Percentiles rank a stretch among this genome's conserved stretches.
These are phyloP conservation scores for Onychomys torridus DNA, from an alignment of 2,797 vertebrate species.

Conservation along the genomic window DNA sequence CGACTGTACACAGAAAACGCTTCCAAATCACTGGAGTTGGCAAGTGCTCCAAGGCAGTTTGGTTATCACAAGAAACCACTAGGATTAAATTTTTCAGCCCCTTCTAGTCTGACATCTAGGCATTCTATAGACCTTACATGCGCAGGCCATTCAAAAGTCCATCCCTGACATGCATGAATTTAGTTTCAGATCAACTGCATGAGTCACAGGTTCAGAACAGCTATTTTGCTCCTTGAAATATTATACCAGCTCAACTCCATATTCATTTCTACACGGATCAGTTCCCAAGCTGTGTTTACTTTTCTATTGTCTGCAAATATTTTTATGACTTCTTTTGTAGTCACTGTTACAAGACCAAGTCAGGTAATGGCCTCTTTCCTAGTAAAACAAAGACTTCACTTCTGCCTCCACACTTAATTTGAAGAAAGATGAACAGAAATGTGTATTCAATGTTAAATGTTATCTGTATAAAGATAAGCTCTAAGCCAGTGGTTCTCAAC, in stretches of 20 bases:
- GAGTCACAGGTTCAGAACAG: neutral
- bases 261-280: neutral
- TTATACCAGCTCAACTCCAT: neutral
- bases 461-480: neutral
- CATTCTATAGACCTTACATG: neutral
- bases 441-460: neutral
- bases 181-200: neutral
- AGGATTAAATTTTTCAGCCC: neutral
- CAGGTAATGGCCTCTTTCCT: slow-evolving; percentile 21
- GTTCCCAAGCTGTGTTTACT: neutral
- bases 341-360: slow-evolving; percentile 40
- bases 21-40: neutral
- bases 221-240: neutral
- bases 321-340: slow-evolving; percentile 27
- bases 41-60: neutral
- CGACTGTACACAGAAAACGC: neutral
- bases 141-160: neutral
- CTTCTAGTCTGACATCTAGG: slow-evolving; percentile 29
- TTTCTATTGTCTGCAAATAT: slow-evolving; percentile 28
- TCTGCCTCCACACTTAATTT: neutral
- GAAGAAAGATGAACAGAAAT: neutral
- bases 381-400: slow-evolving; percentile 13
- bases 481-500: neutral
- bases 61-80: neutral
- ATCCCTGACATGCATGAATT: neutral